phyloP scores from a whole-genome alignment of 2,797 vertebrate species.

The Semotilus atromaculatus region DNA sequence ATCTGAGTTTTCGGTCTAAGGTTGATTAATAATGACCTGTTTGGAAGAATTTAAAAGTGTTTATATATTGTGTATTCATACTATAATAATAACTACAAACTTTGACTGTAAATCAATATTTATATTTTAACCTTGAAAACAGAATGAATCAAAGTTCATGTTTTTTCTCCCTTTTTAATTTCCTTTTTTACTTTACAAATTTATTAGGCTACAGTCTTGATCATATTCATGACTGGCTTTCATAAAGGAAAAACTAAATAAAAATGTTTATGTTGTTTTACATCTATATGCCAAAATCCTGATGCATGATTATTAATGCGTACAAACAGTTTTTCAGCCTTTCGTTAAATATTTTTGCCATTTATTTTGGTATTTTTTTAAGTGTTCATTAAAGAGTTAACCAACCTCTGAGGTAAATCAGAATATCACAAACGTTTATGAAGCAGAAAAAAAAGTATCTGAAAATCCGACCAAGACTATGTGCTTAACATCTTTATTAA shows the following conservation, averaged over 20 bases:
- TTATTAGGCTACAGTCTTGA: no score
- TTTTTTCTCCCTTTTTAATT: no score
- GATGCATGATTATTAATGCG: no score
- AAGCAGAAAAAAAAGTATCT: neutral
- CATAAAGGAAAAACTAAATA: no score
- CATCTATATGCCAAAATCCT: no score
- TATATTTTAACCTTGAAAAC: neutral
- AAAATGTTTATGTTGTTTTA: no score
- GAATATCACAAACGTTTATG: neutral
- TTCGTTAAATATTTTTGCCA: neutral
- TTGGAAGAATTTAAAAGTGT: neutral
- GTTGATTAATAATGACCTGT: neutral
- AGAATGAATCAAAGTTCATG: neutral
- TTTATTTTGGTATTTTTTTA: no score
- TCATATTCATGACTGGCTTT: no score
- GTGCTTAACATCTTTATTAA: neutral
- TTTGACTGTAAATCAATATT: neutral
- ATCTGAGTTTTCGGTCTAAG: no score
- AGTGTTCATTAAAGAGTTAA: neutral
- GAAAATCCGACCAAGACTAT: neutral
- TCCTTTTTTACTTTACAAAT: no score
- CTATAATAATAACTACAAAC: neutral
- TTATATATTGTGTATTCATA: neutral
- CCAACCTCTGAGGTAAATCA: neutral
- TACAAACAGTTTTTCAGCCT: neutral